Evolutionary conservation across 2,888 invertebrate species (phyloP).

Genomic region (Cantharis nigra): DNA sequence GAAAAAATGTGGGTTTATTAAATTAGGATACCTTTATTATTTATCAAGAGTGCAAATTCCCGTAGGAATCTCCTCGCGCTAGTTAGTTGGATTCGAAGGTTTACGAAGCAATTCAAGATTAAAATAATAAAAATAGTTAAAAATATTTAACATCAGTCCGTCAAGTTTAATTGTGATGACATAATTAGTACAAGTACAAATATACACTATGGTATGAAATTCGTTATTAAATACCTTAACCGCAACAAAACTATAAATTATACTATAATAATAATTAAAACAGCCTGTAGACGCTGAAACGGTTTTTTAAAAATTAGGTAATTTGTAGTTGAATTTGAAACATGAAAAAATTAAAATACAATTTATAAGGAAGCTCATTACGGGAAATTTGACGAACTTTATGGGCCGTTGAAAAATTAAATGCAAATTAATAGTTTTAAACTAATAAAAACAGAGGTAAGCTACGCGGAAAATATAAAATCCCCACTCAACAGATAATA

Average conservation of each 20-base stretch:
- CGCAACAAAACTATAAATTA: neutral
- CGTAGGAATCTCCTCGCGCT: too few species aligned
- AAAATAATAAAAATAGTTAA: neutral
- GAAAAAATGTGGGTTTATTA: neutral
- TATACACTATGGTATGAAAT: neutral
- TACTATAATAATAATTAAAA: neutral
- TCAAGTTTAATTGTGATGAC: neutral
- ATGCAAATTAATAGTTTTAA: neutral
- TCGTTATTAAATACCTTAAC: neutral
- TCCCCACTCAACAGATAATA: neutral
- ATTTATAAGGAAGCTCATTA: neutral
- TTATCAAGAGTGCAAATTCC: neutral
- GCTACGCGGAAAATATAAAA: neutral
- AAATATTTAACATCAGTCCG: neutral
- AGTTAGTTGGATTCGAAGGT: too few species aligned
- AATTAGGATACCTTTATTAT: neutral
- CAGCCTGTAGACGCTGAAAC: neutral
- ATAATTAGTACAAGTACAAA: neutral
- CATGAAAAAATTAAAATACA: neutral
- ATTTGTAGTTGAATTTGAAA: neutral
- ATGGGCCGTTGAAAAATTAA: neutral
- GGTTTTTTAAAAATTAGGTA: neutral
- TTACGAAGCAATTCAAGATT: neutral
- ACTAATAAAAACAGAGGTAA: neutral
- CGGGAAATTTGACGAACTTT: too few species aligned